Conservation (phyloP, 1,140 invertebrate species). For the Scaptomyza graminum region DNA sequence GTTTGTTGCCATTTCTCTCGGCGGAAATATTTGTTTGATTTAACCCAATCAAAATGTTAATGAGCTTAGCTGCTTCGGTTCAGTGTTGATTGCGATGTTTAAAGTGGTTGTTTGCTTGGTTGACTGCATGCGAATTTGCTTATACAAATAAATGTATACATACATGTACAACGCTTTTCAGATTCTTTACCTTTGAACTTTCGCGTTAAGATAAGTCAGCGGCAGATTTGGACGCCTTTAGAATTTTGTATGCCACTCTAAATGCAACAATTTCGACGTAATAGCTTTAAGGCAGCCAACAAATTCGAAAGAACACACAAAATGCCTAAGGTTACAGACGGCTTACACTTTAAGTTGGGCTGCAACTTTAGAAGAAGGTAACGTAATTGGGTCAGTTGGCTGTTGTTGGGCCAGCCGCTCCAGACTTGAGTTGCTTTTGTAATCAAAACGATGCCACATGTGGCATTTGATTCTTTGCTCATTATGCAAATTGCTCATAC, state of each 20-base stretch:
- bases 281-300: slow-evolving; percentile 65
- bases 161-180: slow-evolving; percentile 53
- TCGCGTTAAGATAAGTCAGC: slow-evolving; percentile 20
- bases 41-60: slow-evolving; percentile 71
- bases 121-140: slow-evolving; percentile 25
- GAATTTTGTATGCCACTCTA: slow-evolving; percentile 57
- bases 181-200: slow-evolving; percentile 77
- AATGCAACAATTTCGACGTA: slow-evolving; percentile 42
- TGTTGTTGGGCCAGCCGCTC: slow-evolving; percentile 9
- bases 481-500: slow-evolving; percentile 78
- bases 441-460: slow-evolving; percentile 37
- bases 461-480: slow-evolving; percentile 45
- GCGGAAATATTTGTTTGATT: slow-evolving; percentile 67
- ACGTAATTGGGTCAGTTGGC: slow-evolving; percentile 64
- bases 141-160: slow-evolving; percentile 45
- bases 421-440: slow-evolving; percentile 33
- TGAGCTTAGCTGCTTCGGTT: slow-evolving; percentile 43
- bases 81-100: slow-evolving; percentile 50
- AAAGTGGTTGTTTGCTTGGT: slow-evolving; percentile 29
- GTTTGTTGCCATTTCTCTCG: slow-evolving; percentile 48
- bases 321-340: slow-evolving; percentile 69
- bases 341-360: slow-evolving; percentile 41
- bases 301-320: slow-evolving; percentile 18
- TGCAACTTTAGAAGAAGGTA: slow-evolving; percentile 26
- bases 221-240: slow-evolving; percentile 35